Evolutionary conservation across 2,888 invertebrate genomes (phyloP).

Genomic region (Malthinus seriepunctatus): DNA sequence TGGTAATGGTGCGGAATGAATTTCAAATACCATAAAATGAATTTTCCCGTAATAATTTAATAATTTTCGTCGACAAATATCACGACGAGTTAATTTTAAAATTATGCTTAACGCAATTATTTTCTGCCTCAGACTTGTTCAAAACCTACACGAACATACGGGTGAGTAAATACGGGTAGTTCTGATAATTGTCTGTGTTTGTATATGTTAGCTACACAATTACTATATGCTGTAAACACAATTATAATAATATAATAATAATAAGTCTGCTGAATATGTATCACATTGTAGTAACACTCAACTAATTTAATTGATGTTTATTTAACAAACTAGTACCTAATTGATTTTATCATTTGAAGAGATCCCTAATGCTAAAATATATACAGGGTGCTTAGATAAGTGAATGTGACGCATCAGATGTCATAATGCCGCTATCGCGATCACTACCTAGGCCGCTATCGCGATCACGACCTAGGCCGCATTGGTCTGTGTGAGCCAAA

Average conservation of each 20-base stretch:
- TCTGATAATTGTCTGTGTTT: constrained; percentile 23
- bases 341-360: background rate
- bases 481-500: no score
- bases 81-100: background rate
- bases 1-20: no score
- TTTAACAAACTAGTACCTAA: background rate
- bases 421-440: no score
- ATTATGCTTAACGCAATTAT: constrained; percentile 1
- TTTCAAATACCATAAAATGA: no score
- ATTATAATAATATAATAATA: constrained; percentile 3
- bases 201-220: constrained; percentile 1
- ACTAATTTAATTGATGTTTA: background rate
- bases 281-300: background rate
- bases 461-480: no score
- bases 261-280: background rate
- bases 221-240: constrained; percentile 1
- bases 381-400: no score
- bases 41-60: background rate
- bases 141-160: constrained; percentile 7
- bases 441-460: no score
- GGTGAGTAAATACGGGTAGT: constrained; percentile 26
- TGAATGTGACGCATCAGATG: no score
- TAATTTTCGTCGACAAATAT: background rate
- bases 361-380: no score
- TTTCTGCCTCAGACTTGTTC: background rate